phyloP scores from a whole-genome alignment of 2,113 vertebrate genomes.

The Upupa epops region DNA sequence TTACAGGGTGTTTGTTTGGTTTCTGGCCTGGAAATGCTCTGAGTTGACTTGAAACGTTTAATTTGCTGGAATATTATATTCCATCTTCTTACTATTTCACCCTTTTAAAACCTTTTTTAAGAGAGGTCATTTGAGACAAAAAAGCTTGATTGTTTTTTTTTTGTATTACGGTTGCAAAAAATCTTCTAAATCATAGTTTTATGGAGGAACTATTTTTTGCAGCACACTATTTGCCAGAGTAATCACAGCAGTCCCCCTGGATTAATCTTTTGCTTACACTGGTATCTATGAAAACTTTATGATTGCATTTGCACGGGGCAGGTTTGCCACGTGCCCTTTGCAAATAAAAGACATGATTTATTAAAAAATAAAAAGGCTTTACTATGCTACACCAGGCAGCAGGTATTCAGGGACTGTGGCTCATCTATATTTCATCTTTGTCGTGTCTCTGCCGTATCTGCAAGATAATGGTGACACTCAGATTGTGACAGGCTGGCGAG shows the following conservation, averaged over 20 bases:
- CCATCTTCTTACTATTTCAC: slow-evolving; percentile 38
- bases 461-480: not conserved
- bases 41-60: slow-evolving; percentile 11
- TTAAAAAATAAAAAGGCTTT: not conserved
- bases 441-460: too few relatives aligned
- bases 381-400: not conserved
- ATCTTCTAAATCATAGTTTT: not conserved
- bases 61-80: slow-evolving; percentile 42
- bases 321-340: not conserved
- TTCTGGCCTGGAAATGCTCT: slow-evolving; percentile 44
- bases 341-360: not conserved
- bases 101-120: slow-evolving; percentile 1
- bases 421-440: not conserved
- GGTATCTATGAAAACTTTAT: not conserved
- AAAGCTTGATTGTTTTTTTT: slow-evolving; percentile 14
- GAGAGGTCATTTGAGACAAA: slow-evolving; percentile 39
- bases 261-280: not conserved
- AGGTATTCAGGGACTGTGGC: not conserved
- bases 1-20: slow-evolving; percentile 13
- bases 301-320: not conserved
- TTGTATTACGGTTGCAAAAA: not conserved
- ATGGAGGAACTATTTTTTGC: slow-evolving; percentile 14
- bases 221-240: not conserved
- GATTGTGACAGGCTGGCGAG: not conserved
- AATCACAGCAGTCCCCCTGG: not conserved